These are phyloP conservation scores for Druon quercuslanigerum DNA, from an alignment of 1,140 invertebrate genomes.

Conservation along the genomic window DNA sequence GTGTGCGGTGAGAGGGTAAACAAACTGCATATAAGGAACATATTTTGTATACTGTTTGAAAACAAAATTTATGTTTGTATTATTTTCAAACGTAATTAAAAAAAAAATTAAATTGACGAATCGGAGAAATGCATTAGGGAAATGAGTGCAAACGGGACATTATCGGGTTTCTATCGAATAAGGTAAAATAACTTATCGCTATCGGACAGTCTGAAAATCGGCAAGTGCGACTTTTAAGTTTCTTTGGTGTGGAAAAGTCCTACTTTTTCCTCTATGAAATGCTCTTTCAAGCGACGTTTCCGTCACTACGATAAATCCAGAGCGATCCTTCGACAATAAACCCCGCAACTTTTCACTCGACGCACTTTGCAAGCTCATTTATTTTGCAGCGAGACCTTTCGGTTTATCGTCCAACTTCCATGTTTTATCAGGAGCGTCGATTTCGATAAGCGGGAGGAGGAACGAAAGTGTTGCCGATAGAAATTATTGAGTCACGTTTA, in stretches of 20 bases:
- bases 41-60: no score
- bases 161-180: no score
- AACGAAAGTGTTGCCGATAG: conserved; percentile 5
- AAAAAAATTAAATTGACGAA: no score
- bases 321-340: conserved; percentile 16
- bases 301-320: conserved; percentile 16
- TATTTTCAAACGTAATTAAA: no score
- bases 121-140: no score
- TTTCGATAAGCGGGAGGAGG: not conserved
- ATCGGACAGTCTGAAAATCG: no score
- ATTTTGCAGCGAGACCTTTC: conserved; percentile 9
- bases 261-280: conserved; percentile 1
- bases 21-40: no score
- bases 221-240: not conserved
- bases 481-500: not conserved
- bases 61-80: no score
- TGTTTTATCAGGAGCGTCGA: not conserved
- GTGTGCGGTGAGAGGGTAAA: no score
- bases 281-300: not conserved
- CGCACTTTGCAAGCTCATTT: conserved; percentile 23
- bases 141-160: no score
- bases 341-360: conserved; percentile 5
- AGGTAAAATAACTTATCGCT: no score
- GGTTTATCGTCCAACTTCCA: not conserved
- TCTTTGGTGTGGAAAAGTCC: not conserved